Evolutionary conservation across 2,888 invertebrate species (phyloP), one percentile per base, ranked within the genome.

Genomic region (Harpagoxenus sublaevis): DNA sequence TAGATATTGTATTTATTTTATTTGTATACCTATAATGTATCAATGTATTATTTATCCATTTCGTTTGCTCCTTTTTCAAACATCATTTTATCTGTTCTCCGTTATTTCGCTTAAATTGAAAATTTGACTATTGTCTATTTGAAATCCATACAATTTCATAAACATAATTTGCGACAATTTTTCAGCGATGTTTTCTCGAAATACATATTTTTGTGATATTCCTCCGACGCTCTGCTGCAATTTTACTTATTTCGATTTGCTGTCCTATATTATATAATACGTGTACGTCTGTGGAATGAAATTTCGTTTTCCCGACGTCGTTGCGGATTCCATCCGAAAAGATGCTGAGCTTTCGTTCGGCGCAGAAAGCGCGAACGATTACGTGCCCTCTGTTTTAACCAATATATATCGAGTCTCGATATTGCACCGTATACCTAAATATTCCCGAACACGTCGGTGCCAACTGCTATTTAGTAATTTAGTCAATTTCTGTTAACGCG

Each of bases 321-420:
- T 70, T 79, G 18, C n/a, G 62, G 78, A 57, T 60, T 75, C 42
- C 53, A 53, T 23, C 53, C 78, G 62, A 60, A 70, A 83, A 83
- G 79, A 60, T 79, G 83, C 68, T 53, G 83, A 83, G 83, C 70
- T 83, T 83, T 83, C 73, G 74, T 35, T 75, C 55, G 51, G 68
- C 60, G 42, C 42, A 51, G 65, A 79, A 68, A 77, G 55, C 28
- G 62, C 60, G 23, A 66, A 48, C 75, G 83, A 62, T 78, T 78
- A 68, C 83, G 70, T 68, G 68, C 60, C 62, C 18, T 12, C 78
- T 83, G 73, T 73, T 81, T 70, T 62, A 81, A 51, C 31, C 66
- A 57, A 78, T 68, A 78, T 15, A 65, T 28, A n/a, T 35, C 63
- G 23, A 42, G 1, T 42, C 28, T 12, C 15, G 55, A 68, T 78